Base-by-base conservation (phyloP, 2,113 vertebrate species). In the Azemiops feae region DNA sequence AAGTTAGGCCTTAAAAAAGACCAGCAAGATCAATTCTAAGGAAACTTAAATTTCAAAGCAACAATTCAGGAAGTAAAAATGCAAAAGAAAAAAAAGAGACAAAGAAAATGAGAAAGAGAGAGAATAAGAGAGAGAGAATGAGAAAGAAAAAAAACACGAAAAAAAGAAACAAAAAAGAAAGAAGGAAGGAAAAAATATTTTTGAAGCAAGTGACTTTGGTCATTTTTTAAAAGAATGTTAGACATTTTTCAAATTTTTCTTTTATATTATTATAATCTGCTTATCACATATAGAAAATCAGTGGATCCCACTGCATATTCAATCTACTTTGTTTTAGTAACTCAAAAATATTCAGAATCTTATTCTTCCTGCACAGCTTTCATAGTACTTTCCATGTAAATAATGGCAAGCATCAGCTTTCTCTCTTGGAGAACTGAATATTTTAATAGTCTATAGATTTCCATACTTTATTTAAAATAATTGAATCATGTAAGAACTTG, bases 401-500 rank as follows among this genome's bases (percentile, higher is more conserved):
- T 53, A 90, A 90, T 60, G 22, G 8, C 0, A 95, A 88, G 90
- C 88, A 39, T 55, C 89, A 54, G 90, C 39, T 57, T 87, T 93
- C 88, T 92, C 87, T 53, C 7, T 69, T 52, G 58, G 50, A 53
- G 1, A 87, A 91, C 87, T 1, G 0, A 92, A 91, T 91, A 87
- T 5, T 34, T 52, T 9, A 92, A 53, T 27, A 95, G 91, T 34
- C 23, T n/a, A 45, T 50, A 74, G 3, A 87, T 95, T 60, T 89
- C 94, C n/a, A 87, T 92, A 91, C 95, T 69, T 43, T 88, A 95
- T 60, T 47, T 86, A 92, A 93, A 25, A 8, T 53, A 90, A 94
- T 93, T 94, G 86, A 34, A 53, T n/a, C 55, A 7, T 22, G 50
- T 85, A 94, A 52, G 30, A 74, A 87, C 90, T 12, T 93, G 91